Evolutionary conservation across 2,797 vertebrate genomes (phyloP).

Genomic region (Alca torda): DNA sequence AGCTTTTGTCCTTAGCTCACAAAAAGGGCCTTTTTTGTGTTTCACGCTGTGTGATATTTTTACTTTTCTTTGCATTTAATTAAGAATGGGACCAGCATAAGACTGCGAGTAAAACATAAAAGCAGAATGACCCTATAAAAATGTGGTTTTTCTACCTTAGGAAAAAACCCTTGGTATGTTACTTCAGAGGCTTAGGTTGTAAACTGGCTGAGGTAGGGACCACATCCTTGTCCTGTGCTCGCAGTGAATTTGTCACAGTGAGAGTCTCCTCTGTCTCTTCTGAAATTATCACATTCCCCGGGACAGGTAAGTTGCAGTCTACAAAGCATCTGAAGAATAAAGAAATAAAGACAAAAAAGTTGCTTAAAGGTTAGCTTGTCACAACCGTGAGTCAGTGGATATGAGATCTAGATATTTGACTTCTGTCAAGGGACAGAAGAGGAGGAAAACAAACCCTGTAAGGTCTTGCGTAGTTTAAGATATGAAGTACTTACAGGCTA

Average conservation of each 20-base stretch:
- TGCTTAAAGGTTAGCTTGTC: not conserved
- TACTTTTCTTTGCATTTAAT: slow-evolving; percentile 19
- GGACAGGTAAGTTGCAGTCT: not conserved
- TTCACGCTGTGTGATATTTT: not conserved
- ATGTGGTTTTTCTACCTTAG: not conserved
- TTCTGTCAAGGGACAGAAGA: not conserved
- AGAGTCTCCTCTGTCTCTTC: not conserved
- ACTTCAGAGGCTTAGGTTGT: not conserved
- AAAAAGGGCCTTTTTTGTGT: not conserved
- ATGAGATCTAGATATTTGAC: not conserved
- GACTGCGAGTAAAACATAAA: not conserved
- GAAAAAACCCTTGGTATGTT: not conserved
- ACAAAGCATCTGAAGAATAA: not conserved
- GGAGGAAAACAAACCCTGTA: not conserved
- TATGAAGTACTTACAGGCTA: not conserved
- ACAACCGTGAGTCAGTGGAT: not conserved
- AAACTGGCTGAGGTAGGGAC: not conserved
- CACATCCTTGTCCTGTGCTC: not conserved
- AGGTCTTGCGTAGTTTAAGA: not conserved
- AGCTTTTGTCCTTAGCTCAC: slow-evolving; percentile 43
- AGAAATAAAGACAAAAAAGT: not conserved
- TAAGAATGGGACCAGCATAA: not conserved
- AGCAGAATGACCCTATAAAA: not conserved
- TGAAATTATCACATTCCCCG: not conserved
- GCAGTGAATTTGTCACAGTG: not conserved